Evolutionary conservation across 2,797 vertebrate genomes (phyloP), one percentile per base, ranked within the genome.

Genomic region (Eutrigla gurnardus): DNA sequence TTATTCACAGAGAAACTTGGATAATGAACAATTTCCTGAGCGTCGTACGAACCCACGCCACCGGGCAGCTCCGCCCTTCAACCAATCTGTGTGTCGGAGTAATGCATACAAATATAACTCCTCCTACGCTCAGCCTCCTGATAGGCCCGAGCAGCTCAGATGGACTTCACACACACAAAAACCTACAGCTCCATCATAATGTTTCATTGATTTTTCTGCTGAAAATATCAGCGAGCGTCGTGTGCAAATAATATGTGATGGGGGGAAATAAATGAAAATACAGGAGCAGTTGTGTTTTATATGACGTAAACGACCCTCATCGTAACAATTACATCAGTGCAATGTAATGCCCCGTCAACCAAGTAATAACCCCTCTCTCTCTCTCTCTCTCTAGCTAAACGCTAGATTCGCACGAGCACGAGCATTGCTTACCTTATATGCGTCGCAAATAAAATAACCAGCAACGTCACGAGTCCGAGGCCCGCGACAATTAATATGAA

Each of bases 341-440:
- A 72, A 6, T 60, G 35, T 7, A 18, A 74, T 46, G 70, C 32
- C 67, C 77, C 80, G 80, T 70, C 73, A 88, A 32, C 55, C 72
- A 77, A 77, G 14, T 64, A 47, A n/a, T 65, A 62, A 18, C 66
- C 63, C 25, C 25, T 25, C 25, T 25, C 25, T 25, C 25, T 2
- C 25, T 25, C 25, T 25, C 25, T 25, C 25, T 25, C 25, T 25
- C 25, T 25, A 25, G 72, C 8, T 7, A n/a, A 58, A 60, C 54
- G 15, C 15, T 11, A 42, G 36, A 14, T 71, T 54, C 25, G 0
- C 46, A 18, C 0, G 43, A 32, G 47, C 3, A 35, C 4, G 0
- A 13, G 18, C 0, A 7, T 4, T 1, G 72, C 91, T 88, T 85
- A 95, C 95, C 95, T 89, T 75, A 96, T 95, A 5, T 92, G 90